Evolutionary conservation across 2,797 vertebrate genomes (phyloP), one percentile per base, ranked within the genome.

Genomic region (Cirrhinus molitorella): DNA sequence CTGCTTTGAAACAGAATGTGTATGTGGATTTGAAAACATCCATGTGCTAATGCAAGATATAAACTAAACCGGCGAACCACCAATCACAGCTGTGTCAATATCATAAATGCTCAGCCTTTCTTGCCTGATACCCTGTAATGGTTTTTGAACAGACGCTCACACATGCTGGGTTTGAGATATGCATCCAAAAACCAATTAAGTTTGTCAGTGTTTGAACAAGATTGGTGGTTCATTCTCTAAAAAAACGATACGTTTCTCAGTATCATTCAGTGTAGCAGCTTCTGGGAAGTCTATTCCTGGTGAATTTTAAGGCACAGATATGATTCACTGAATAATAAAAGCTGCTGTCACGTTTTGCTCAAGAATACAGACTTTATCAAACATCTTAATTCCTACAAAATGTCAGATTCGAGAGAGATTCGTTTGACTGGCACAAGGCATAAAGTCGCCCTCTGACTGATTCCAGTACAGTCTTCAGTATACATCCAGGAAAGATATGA

Each of bases 251-350:
- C 6, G 63, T 65, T 61, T 72, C 47, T 57, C 19, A 13, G 23
- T 53, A 83, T 53, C 43, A 45, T 49, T 61, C 55, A 68, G 25
- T 34, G 47, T 83, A 83, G 65, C 81, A 83, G 74, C 73, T 59
- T 77, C 51, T 37, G 65, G 63, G 19, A 61, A 75, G 49, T 57
- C 40, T 55, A 25, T 77, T 75, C 72, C 72, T 75, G 21, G 1
- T 66, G 34, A n/a, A 53, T 23, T 55, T 75, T 81, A 85, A 85
- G 87, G 84, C 87, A 88, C 84, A 83, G 12, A 45, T 77, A 55
- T 79, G 47, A 71, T 81, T 55, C 43, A 68, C 40, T 81, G 74
- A 63, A 43, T 83, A 28, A 25, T 61, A 79, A 81, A 72, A 78
- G 40, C 53, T 66, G 37, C 43, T 53, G 37, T 83, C 77, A 14